These are phyloP conservation scores for Prunella fulvescens DNA, from an alignment of 2,113 vertebrate genomes.

Conservation along the genomic window DNA sequence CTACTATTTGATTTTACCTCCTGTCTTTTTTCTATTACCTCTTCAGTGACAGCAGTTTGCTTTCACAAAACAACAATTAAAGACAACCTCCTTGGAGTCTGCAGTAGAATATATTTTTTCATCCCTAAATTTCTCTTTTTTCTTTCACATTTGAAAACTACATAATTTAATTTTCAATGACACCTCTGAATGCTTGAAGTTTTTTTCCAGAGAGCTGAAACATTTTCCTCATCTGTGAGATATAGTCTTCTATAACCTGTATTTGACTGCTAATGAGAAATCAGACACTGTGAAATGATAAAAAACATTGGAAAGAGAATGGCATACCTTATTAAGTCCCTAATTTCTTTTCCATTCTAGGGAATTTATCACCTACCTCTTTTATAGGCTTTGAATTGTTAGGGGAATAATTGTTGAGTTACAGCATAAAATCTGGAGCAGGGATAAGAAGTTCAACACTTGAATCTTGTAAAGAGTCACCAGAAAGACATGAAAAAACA, in stretches of 20 bases:
- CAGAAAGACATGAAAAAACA: neutral
- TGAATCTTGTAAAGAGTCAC: neutral
- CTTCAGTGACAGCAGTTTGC: neutral
- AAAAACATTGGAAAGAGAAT: neutral
- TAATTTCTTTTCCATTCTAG: neutral
- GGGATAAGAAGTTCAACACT: neutral
- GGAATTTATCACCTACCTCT: neutral
- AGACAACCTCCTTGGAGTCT: neutral
- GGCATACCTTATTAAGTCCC: neutral
- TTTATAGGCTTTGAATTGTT: neutral
- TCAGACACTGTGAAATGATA: neutral
- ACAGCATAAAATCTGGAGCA: neutral
- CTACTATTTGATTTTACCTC: neutral
- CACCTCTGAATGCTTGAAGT: neutral
- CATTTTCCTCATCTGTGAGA: neutral
- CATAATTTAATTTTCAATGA: neutral
- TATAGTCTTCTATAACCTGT: neutral
- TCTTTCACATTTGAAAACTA: neutral
- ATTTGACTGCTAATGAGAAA: conserved; percentile 1
- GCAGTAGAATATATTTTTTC: neutral
- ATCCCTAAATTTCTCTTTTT: neutral
- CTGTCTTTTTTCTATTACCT: neutral
- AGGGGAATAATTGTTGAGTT: neutral
- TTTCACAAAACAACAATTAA: neutral
- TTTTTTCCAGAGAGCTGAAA: neutral